Conservation (phyloP, 2,888 invertebrate species). For the Hypolimnas misippus region DNA sequence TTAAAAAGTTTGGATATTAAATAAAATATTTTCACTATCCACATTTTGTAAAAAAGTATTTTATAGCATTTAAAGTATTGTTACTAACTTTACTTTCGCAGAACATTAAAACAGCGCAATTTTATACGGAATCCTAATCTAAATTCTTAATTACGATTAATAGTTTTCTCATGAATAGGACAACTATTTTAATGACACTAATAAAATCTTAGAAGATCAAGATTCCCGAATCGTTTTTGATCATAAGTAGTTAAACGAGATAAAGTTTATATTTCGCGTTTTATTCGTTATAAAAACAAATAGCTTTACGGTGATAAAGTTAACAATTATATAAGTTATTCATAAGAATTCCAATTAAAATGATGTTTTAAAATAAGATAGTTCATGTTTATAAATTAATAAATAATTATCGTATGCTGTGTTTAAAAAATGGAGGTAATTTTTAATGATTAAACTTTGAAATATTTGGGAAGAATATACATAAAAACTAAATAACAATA, state of each 20-base stretch:
- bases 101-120: neutral
- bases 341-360: conserved; percentile 4
- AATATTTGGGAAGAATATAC: neutral
- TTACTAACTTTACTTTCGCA: neutral
- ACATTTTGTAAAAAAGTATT: too few relatives aligned
- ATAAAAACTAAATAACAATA: too few relatives aligned
- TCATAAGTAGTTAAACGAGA: conserved; percentile 31
- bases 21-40: too few relatives aligned
- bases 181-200: conserved; percentile 23
- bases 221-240: conserved; percentile 33
- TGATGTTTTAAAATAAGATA: neutral
- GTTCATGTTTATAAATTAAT: neutral
- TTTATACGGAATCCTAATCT: conserved; percentile 1
- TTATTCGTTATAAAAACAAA: conserved; percentile 21
- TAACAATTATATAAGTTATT: conserved; percentile 9
- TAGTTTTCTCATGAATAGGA: conserved; percentile 12
- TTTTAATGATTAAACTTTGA: neutral
- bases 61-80: too few relatives aligned
- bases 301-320: conserved; percentile 27
- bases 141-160: conserved; percentile 17
- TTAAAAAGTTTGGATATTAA: too few relatives aligned
- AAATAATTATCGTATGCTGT: neutral
- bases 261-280: conserved; percentile 34
- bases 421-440: neutral
- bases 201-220: conserved; percentile 33